Conservation (phyloP, 1,140 invertebrate species). For the Drosophila mayri region DNA sequence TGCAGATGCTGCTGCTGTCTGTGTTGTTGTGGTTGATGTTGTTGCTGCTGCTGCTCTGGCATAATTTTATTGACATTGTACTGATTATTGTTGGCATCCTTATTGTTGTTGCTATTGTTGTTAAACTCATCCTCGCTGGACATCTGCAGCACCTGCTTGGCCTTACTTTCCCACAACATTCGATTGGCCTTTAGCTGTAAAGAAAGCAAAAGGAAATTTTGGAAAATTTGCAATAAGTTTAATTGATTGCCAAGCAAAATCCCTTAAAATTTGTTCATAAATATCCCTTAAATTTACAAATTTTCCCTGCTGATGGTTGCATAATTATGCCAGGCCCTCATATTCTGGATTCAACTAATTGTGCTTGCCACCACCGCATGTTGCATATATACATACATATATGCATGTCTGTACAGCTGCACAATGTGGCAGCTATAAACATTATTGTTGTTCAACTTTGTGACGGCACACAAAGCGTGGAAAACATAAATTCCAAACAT, state of each 20-base stretch:
- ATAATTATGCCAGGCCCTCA: conserved; percentile 27
- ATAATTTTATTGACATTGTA: conserved; percentile 65
- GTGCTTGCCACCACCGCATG: neutral
- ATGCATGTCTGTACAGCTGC: conserved; percentile 29
- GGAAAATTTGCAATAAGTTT: neutral
- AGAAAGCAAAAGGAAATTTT: conserved; percentile 24
- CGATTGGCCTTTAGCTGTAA: conserved; percentile 86
- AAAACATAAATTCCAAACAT: conserved; percentile 11
- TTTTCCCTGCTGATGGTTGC: conserved; percentile 6
- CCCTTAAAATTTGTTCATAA: neutral
- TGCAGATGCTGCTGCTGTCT: conserved; percentile 14
- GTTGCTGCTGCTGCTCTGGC: conserved; percentile 39
- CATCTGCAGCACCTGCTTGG: conserved; percentile 85
- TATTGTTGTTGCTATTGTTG: conserved; percentile 45
- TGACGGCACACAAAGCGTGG: conserved; percentile 12
- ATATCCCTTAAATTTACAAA: neutral
- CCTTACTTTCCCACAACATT: conserved; percentile 86
- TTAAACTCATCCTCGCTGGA: conserved; percentile 62
- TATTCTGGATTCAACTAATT: conserved; percentile 19
- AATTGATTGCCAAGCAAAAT: conserved; percentile 4
- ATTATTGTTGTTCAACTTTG: conserved; percentile 43
- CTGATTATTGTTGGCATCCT: conserved; percentile 52
- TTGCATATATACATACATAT: neutral
- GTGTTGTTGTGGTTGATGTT: conserved; percentile 9
- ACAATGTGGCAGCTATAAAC: conserved; percentile 12